Evolutionary conservation across 2,113 vertebrate genomes (phyloP).

Genomic region (Mionectes macconnelli): DNA sequence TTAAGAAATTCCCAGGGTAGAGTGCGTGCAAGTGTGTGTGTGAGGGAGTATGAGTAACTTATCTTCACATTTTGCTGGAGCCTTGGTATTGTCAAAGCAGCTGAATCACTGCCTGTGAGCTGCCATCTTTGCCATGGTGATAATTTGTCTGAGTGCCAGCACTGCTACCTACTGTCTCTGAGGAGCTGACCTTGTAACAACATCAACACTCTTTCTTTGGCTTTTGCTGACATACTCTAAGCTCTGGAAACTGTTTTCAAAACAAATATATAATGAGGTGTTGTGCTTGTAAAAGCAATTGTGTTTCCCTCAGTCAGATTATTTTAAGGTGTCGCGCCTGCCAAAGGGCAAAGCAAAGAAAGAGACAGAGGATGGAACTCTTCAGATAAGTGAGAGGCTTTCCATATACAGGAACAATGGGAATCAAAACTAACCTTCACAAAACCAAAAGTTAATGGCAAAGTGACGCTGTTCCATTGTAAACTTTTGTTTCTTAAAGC

Average conservation of each 20-base stretch:
- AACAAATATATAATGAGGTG: constrained; percentile 69
- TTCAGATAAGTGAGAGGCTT: background rate
- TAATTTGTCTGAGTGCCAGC: constrained; percentile 54
- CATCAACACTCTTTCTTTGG: constrained; percentile 62
- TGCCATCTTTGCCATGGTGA: constrained; percentile 56
- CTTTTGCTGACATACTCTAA: constrained; percentile 68
- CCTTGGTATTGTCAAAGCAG: constrained; percentile 52
- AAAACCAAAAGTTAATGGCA: background rate
- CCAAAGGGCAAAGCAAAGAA: constrained; percentile 14
- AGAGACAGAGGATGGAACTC: background rate
- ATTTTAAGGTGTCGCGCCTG: constrained; percentile 25
- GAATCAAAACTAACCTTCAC: background rate
- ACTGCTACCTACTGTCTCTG: constrained; percentile 51
- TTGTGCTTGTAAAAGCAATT: constrained; percentile 68
- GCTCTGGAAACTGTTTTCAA: constrained; percentile 72
- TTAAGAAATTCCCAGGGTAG: background rate
- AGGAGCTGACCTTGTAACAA: constrained; percentile 73
- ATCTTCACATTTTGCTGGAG: constrained; percentile 16
- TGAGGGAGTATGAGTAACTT: background rate
- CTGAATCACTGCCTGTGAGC: constrained; percentile 64
- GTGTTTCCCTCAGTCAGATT: constrained; percentile 50
- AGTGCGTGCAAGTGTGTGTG: background rate
- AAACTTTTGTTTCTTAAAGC: background rate
- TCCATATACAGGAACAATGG: fast-evolving
- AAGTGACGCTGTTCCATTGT: background rate